Percentiles rank a stretch among this genome's conserved stretches.
Evolutionary conservation across 2,113 vertebrate species (phyloP).

Genomic region (Penelope pileata): DNA sequence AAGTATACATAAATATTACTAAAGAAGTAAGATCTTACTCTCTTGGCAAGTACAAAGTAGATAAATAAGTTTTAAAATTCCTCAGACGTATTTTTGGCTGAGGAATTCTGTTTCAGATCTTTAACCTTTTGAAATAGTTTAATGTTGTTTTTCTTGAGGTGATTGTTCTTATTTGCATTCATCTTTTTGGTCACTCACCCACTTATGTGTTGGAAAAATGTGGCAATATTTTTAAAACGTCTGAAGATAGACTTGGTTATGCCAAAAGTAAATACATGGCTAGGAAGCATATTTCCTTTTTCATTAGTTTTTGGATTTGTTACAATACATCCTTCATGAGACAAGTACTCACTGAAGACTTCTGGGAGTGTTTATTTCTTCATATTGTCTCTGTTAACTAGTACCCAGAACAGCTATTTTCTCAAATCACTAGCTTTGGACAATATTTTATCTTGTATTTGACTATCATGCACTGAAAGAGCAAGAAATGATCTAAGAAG

Average conservation of each 20-base stretch:
- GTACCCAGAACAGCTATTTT: background rate
- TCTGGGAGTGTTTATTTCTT: background rate
- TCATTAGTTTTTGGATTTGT: background rate
- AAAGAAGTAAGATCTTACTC: background rate
- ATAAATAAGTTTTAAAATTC: background rate
- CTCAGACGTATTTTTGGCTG: background rate
- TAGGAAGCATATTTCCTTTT: background rate
- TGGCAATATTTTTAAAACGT: background rate
- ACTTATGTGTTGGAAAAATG: background rate
- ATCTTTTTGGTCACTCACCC: background rate
- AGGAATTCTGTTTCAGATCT: background rate
- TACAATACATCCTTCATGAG: background rate
- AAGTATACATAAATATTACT: background rate
- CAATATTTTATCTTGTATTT: background rate
- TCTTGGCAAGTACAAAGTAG: background rate
- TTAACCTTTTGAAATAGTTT: background rate
- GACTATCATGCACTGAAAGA: background rate
- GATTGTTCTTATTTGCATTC: background rate
- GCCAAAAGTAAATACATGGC: background rate
- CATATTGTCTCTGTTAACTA: background rate
- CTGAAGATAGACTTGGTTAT: background rate
- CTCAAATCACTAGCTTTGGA: background rate
- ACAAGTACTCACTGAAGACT: background rate
- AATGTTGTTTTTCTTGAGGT: background rate
- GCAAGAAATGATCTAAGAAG: background rate